Evolutionary conservation across 2,797 vertebrate genomes (phyloP).

Genomic region (Clarias platycephalus): DNA sequence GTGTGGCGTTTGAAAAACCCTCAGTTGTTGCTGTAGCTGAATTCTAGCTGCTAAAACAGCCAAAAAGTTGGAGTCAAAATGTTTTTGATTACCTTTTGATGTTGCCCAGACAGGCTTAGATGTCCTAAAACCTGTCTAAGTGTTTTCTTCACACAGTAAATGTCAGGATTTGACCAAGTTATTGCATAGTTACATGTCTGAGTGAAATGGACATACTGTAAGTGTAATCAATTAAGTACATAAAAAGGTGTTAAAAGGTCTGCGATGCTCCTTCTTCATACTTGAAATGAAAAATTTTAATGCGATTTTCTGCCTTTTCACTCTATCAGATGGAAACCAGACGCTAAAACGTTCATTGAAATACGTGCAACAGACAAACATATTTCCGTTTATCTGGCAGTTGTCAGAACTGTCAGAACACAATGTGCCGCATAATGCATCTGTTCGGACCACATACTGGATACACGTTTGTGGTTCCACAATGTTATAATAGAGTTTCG

Average conservation of each 20-base stretch:
- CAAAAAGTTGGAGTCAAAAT: not conserved
- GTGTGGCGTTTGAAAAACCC: not conserved
- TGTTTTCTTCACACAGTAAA: no score
- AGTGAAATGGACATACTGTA: not conserved
- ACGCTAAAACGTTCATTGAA: not conserved
- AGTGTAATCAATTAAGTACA: not conserved
- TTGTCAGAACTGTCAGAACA: not conserved
- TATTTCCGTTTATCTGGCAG: not conserved
- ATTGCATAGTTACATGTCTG: not conserved
- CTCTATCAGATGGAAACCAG: not conserved
- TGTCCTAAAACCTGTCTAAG: no score
- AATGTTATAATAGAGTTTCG: no score
- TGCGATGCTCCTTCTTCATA: not conserved
- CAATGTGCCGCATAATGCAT: no score
- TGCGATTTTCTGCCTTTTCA: not conserved
- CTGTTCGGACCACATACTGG: no score
- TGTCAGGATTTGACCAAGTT: no score
- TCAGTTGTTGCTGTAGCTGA: not conserved
- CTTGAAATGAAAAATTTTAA: not conserved
- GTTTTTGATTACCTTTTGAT: not conserved
- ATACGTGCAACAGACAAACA: not conserved
- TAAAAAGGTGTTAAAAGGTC: not conserved
- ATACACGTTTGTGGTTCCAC: no score
- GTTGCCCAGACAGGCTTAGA: not conserved
- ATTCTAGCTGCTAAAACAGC: not conserved